Evolutionary conservation across 2,113 vertebrate genomes (phyloP).

Genomic region (Furnarius figulus): DNA sequence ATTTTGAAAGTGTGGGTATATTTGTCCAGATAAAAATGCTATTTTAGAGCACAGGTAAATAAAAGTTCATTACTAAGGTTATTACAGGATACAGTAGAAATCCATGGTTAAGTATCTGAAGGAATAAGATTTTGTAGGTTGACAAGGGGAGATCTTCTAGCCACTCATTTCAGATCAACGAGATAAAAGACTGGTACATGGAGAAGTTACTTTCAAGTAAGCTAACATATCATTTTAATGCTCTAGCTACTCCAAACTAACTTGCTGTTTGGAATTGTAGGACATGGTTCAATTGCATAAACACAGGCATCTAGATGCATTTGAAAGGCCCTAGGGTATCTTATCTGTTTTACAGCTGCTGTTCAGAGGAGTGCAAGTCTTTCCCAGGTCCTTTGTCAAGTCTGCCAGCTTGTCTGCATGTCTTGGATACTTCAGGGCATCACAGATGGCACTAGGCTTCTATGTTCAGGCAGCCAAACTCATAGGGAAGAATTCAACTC

Average conservation of each 20-base stretch:
- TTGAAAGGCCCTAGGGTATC: conserved; percentile 38
- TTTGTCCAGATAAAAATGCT: background rate
- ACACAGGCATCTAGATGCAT: conserved; percentile 4
- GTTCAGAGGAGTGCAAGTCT: background rate
- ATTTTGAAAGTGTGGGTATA: background rate
- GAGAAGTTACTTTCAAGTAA: background rate
- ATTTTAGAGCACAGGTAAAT: background rate
- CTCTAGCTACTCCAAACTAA: conserved; percentile 24
- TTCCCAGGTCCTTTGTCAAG: conserved; percentile 7
- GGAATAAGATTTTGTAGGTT: background rate
- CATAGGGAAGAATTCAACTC: background rate
- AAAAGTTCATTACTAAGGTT: background rate
- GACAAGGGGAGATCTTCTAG: background rate
- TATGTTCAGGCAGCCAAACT: background rate
- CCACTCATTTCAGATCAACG: background rate
- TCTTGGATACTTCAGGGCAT: conserved; percentile 1
- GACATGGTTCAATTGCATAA: conserved; percentile 36
- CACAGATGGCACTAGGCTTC: background rate
- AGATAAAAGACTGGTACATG: background rate
- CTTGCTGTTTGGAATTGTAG: conserved; percentile 30
- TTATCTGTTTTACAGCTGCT: conserved; percentile 10
- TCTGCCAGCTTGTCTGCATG: background rate
- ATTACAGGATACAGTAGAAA: background rate
- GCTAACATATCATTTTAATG: conserved; percentile 10
- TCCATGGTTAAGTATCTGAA: background rate